Percentiles rank a stretch among this genome's conserved stretches.
Conservation (phyloP, 2,797 vertebrate species). For the Acanthornis magna region DNA sequence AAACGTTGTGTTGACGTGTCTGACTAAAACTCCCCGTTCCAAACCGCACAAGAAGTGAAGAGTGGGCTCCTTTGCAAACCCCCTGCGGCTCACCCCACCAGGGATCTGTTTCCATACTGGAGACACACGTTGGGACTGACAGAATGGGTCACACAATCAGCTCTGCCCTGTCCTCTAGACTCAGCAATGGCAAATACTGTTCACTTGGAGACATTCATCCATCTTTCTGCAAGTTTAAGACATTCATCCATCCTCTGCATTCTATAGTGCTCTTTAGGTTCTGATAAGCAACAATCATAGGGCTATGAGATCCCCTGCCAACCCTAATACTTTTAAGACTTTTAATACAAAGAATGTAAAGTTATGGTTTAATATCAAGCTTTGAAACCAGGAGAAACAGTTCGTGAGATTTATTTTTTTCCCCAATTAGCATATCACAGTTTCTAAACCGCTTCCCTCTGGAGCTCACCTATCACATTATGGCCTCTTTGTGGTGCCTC, state of each 20-base stretch:
- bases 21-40: conserved; percentile 35
- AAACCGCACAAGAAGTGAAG: conserved; percentile 51
- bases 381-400: conserved; percentile 82
- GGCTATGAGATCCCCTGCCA: conserved; percentile 66
- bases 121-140: conserved; percentile 53
- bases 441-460: conserved; percentile 61
- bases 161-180: conserved; percentile 41
- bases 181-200: conserved; percentile 55
- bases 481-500: conserved; percentile 96
- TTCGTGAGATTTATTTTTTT: conserved; percentile 72
- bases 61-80: conserved; percentile 40
- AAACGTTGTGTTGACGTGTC: conserved; percentile 57
- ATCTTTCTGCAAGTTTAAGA: conserved; percentile 62
- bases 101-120: background rate
- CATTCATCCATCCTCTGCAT: conserved; percentile 66
- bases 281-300: conserved; percentile 69
- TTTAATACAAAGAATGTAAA: conserved; percentile 80
- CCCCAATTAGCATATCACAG: conserved; percentile 63
- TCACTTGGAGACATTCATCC: conserved; percentile 67
- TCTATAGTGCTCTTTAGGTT: conserved; percentile 70
- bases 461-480: conserved; percentile 65
- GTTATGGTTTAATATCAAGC: conserved; percentile 78
- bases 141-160: conserved; percentile 45
- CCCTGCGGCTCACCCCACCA: conserved; percentile 12
- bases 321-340: conserved; percentile 81